Evolutionary conservation across 2,888 invertebrate genomes (phyloP).

Genomic region (Plagodis dolabraria): DNA sequence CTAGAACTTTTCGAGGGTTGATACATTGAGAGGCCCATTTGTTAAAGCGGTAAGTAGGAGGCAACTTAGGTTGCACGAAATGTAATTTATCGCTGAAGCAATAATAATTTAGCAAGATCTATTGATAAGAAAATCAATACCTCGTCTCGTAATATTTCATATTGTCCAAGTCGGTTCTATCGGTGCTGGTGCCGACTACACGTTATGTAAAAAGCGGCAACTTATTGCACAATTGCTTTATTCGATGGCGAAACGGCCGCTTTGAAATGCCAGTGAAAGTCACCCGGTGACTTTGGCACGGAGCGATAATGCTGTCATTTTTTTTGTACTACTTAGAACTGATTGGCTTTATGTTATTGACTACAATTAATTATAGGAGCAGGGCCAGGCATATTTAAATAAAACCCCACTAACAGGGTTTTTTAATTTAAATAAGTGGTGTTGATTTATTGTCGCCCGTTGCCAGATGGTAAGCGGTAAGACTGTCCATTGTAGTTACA

Average conservation of each 20-base stretch:
- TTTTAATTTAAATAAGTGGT: too few species aligned
- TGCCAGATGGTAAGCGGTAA: too few species aligned
- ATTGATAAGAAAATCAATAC: conserved; percentile 28
- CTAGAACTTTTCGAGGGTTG: conserved; percentile 20
- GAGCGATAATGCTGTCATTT: conserved; percentile 49
- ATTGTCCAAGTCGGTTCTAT: conserved; percentile 43
- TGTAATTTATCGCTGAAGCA: conserved; percentile 21
- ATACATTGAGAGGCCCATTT: conserved; percentile 10
- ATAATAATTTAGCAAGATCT: conserved; percentile 27
- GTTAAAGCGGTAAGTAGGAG: neutral
- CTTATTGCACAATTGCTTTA: conserved; percentile 80
- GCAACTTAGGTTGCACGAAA: conserved; percentile 10
- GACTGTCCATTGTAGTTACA: too few species aligned
- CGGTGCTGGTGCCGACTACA: conserved; percentile 43
- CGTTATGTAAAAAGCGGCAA: conserved; percentile 82
- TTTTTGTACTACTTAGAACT: conserved; percentile 33
- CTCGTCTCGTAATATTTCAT: conserved; percentile 27
- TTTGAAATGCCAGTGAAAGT: conserved; percentile 82
- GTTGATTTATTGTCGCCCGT: too few species aligned
- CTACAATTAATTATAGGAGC: neutral
- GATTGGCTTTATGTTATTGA: conserved; percentile 20
- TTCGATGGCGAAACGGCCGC: conserved; percentile 80
- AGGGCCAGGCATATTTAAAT: too few species aligned
- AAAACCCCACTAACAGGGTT: too few species aligned
- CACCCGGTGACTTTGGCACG: conserved; percentile 78